Base-by-base conservation (phyloP, 64 coral and sea anemone species). In the Dendrophyllia cribrosa region DNA sequence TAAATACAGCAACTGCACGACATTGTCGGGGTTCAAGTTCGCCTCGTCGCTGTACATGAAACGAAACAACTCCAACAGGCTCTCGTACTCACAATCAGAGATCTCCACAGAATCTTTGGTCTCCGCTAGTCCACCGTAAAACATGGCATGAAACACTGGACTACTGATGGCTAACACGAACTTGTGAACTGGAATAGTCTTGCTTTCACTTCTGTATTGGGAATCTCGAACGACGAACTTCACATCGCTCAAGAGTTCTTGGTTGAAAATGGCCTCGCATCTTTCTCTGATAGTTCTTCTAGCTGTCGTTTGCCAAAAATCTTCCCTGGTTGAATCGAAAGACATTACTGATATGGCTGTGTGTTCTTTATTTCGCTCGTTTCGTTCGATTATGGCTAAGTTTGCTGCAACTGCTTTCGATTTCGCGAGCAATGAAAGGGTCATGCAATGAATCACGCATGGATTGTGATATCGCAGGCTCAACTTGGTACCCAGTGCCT, bases 101-200 rank as follows among this genome's bases (percentile, higher is more conserved):
- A 78, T 51, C 19, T 78, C 75, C 16, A 79, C 64, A 23, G n/a
- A 23, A 51, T 46, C 60, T 68, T 61, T 67, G 5, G 43, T 89
- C 75, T 89, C 88, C 17, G 88, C 88, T n/a, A 89, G 44, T 22
- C 65, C 58, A 47, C 88, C 75, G 74, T 89, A 79, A 47, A 89
- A 89, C 88, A 78, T 77, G 45, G 88, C 72, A 25, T 63, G 58
- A 79, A 89, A 89, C 48, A 89, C 88, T 53, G 88, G 88, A 89
- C 88, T 89, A 19, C 1, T n/a, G n/a, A n/a, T n/a, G n/a, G n/a
- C n/a, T n/a, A n/a, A n/a, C n/a, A n/a, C n/a, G n/a, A n/a, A n/a
- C n/a, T n/a, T n/a, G n/a, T n/a, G n/a, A n/a, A n/a, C n/a, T n/a
- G n/a, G n/a, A n/a, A n/a, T n/a, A n/a, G 25, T 65, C 51, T 53